Base-by-base conservation (phyloP, 2,113 vertebrate genomes). In the Garra rufa region DNA sequence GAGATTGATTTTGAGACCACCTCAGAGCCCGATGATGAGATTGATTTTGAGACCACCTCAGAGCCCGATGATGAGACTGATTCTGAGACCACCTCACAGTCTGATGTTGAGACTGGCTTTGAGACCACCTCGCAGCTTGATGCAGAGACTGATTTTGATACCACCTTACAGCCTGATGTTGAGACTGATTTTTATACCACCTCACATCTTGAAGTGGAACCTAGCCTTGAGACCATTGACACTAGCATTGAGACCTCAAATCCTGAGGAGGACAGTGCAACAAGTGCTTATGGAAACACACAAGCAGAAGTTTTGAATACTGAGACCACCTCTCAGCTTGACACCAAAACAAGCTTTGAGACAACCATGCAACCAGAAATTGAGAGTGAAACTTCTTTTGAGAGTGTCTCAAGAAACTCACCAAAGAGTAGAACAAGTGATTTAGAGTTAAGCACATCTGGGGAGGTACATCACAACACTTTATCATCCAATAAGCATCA, bases 401-500 rank as follows among this genome's bases (percentile, higher is more conserved):
- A 57, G 52, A n/a, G 24, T 87, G 21, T 83, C 21, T 71, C 83
- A 76, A 82, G 55, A n/a, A n/a, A n/a, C 76, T 85, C 83, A 82
- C 85, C 87, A 59, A 82, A 43, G 30, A 50, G 7, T 81, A 50
- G 15, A 21, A 65, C 55, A 38, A 63, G 21, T 26, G 9, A 30
- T 61, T 63, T 13, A 43, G 55, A 85, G 73, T 88, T 78, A 59
- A 87, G 83, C 74, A 88, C 65, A 43, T 90, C 88, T 82, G 86
- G 69, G 9, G 41, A 71, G 21, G 6, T 44, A 26, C 34, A 34
- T 34, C 34, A 34, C 34, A 71, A 43, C 21, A 71, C 38, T 6
- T 24, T 24, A 3, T 71, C 21, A 14, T 71, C 21, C 10, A 44
- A 15, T 24, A 71, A 14, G 41, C 41, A 44, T 15, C 21, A 11